Percentiles rank a stretch among this genome's conserved stretches.
Evolutionary conservation across 2,113 vertebrate genomes (phyloP).

Genomic region (Colossoma macropomum): DNA sequence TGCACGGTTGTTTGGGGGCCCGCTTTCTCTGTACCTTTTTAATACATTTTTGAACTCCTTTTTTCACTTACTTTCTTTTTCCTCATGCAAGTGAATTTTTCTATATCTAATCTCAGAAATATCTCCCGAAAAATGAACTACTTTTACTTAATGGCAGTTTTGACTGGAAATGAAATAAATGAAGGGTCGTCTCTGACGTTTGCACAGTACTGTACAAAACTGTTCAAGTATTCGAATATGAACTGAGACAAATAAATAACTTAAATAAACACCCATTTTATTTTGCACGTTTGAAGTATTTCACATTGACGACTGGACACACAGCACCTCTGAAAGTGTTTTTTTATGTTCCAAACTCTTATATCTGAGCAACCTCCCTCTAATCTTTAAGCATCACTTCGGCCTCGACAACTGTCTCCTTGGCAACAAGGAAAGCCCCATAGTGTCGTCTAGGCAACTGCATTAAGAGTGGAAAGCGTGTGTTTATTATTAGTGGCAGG

Average conservation of each 20-base stretch:
- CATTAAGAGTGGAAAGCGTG: slow-evolving; percentile 55
- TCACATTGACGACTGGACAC: not conserved
- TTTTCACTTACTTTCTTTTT: no score
- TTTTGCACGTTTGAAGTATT: not conserved
- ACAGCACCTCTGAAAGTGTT: slow-evolving; percentile 2
- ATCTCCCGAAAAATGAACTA: no score
- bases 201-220: not conserved
- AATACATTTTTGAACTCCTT: no score
- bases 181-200: no score
- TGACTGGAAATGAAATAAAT: no score
- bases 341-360: slow-evolving; percentile 34
- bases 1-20: no score
- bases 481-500: slow-evolving; percentile 34
- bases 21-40: no score
- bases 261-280: slow-evolving; percentile 38
- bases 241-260: not conserved
- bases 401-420: slow-evolving; percentile 65
- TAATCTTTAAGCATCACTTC: slow-evolving; percentile 46
- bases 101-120: no score
- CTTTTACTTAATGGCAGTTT: no score
- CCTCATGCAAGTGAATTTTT: no score
- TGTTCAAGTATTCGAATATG: not conserved
- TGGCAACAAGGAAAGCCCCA: slow-evolving; percentile 82
- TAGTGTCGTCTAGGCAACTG: slow-evolving; percentile 73
- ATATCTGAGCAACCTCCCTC: slow-evolving; percentile 11